Conservation (phyloP, 2,888 invertebrate species). For the Magallana nippona region DNA sequence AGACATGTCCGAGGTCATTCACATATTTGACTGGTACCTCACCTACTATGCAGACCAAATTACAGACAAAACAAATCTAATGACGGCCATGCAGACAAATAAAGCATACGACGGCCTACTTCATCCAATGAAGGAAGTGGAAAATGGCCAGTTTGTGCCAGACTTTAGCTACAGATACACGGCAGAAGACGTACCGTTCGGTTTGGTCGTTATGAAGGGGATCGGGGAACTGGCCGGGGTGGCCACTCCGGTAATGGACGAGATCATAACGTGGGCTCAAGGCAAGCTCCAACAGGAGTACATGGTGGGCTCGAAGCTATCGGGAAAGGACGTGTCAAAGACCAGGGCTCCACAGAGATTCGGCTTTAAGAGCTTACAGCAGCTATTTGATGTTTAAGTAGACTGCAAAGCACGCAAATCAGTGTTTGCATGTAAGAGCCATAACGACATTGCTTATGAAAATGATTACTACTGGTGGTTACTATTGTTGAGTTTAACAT, state of each 20-base stretch:
- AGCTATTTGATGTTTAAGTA: slow-evolving; percentile 54
- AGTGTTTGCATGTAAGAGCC: too few species aligned
- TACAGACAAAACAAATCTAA: slow-evolving; percentile 56
- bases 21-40: slow-evolving; percentile 67
- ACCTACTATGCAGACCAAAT: slow-evolving; percentile 62
- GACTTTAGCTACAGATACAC: slow-evolving; percentile 69
- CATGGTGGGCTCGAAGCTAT: slow-evolving; percentile 59
- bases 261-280: slow-evolving; percentile 68
- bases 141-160: slow-evolving; percentile 62
- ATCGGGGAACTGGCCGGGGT: slow-evolving; percentile 66
- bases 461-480: too few species aligned
- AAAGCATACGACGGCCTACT: slow-evolving; percentile 66
- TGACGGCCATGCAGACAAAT: slow-evolving; percentile 63
- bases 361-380: slow-evolving; percentile 63
- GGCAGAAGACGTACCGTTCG: slow-evolving; percentile 69
- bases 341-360: slow-evolving; percentile 69
- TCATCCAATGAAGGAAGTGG: slow-evolving; percentile 64
- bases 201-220: slow-evolving; percentile 68
- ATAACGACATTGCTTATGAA: too few species aligned
- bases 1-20: slow-evolving; percentile 65
- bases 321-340: slow-evolving; percentile 63
- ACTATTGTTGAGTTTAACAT: too few species aligned
- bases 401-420: neutral
- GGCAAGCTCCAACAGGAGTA: slow-evolving; percentile 67
- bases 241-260: slow-evolving; percentile 66